Evolutionary conservation across 2,888 invertebrate genomes (phyloP).

Genomic region (Drosophila peninsularis): DNA sequence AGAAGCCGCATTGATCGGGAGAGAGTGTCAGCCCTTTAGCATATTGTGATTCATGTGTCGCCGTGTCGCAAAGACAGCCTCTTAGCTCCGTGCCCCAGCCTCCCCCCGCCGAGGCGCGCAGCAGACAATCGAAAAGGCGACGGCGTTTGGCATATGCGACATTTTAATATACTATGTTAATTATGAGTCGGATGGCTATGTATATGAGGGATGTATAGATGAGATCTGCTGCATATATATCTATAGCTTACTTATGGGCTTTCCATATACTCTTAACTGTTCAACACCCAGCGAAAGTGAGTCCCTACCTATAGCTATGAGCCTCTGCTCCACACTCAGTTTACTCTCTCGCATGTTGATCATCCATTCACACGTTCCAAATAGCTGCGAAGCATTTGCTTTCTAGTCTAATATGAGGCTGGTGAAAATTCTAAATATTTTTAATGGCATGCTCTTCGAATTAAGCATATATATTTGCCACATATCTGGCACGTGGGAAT

Average conservation of each 20-base stretch:
- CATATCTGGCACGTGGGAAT: conserved; percentile 51
- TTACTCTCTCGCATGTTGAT: conserved; percentile 12
- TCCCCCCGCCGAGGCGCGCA: background rate
- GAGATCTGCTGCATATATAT: no score
- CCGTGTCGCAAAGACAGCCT: conserved; percentile 63
- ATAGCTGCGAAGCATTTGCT: conserved; percentile 43
- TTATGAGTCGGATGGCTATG: conserved; percentile 15
- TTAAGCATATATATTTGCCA: conserved; percentile 11
- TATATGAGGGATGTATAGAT: no score
- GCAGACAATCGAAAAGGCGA: conserved; percentile 50
- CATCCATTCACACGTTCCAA: conserved; percentile 48
- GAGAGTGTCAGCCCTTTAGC: conserved; percentile 83
- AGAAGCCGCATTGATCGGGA: conserved; percentile 82
- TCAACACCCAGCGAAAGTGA: conserved; percentile 41
- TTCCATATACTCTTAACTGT: background rate
- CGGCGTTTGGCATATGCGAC: conserved; percentile 39
- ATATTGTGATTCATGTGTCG: conserved; percentile 83
- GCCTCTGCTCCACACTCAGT: background rate
- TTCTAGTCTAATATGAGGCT: conserved; percentile 27
- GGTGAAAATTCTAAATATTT: conserved; percentile 47
- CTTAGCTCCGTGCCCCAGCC: conserved; percentile 34
- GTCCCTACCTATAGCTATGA: no score
- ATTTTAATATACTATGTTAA: conserved; percentile 28
- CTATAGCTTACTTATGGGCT: background rate
- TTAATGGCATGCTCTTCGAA: conserved; percentile 25